A percentile compares a stretch with the other conserved stretches of the same genome.
Conservation (phyloP, 2,797 vertebrate species). For the Myotis planiceps region DNA sequence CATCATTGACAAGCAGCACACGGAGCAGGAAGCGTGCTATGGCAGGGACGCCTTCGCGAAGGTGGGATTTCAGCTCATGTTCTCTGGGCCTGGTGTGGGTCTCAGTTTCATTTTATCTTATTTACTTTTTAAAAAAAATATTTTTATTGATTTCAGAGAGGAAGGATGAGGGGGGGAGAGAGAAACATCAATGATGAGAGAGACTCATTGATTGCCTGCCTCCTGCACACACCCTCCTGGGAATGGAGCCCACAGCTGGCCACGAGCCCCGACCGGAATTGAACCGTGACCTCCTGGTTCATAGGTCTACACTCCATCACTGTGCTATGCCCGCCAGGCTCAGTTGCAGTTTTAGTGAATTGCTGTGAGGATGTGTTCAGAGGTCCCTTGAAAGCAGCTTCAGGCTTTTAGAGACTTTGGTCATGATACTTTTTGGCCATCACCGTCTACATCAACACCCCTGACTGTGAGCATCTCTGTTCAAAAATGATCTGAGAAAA, state of each 20-base stretch:
- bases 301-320: too few relatives aligned
- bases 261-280: too few relatives aligned
- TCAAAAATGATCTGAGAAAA: neutral
- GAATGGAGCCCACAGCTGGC: too few relatives aligned
- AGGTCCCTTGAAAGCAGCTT: neutral
- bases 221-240: too few relatives aligned
- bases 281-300: too few relatives aligned
- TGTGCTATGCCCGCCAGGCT: neutral
- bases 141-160: too few relatives aligned
- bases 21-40: constrained; percentile 94
- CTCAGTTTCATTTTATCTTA: neutral
- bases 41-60: constrained; percentile 97
- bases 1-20: constrained; percentile 98
- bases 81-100: neutral
- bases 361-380: neutral
- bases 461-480: neutral
- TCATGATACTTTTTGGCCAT: neutral
- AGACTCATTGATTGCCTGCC: too few relatives aligned
- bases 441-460: neutral
- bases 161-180: too few relatives aligned
- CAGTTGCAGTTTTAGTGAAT: neutral
- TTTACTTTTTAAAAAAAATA: too few relatives aligned
- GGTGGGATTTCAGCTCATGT: constrained; percentile 82
- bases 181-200: too few relatives aligned
- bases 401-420: neutral